phyloP scores from a whole-genome alignment of 2,113 vertebrate species.

The Coreoperca whiteheadi region DNA sequence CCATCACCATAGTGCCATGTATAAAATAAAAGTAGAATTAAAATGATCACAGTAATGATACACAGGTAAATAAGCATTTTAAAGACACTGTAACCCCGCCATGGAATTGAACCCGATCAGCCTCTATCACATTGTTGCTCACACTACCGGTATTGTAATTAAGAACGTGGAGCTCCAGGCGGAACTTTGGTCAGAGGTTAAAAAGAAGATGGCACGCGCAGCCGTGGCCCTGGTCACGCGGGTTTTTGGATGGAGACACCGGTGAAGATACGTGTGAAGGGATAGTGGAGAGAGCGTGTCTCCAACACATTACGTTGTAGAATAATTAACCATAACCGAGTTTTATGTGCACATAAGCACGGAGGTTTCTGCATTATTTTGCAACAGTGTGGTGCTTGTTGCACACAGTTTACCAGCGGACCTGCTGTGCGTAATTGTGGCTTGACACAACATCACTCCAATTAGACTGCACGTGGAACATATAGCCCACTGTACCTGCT shows the following conservation, averaged over 20 bases:
- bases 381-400: neutral
- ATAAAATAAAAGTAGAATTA: too few relatives aligned
- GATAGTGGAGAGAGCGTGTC: neutral
- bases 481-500: neutral
- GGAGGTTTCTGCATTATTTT: neutral
- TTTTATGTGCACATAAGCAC: neutral
- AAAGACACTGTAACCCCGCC: neutral
- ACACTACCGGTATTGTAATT: neutral
- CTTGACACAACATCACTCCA: neutral
- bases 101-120: neutral
- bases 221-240: neutral
- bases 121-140: neutral
- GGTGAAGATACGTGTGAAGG: neutral
- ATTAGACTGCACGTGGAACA: neutral
- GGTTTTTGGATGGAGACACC: neutral
- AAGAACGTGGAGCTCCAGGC: neutral
- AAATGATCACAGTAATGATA: too few relatives aligned
- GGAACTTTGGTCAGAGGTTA: neutral
- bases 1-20: too few relatives aligned
- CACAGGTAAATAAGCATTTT: neutral
- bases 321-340: neutral
- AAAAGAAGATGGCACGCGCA: neutral
- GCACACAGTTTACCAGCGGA: neutral
- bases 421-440: slow-evolving; percentile 5
- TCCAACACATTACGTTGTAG: neutral